Base-by-base conservation (phyloP, 2,797 vertebrate genomes). In the Perodicticus potto region DNA sequence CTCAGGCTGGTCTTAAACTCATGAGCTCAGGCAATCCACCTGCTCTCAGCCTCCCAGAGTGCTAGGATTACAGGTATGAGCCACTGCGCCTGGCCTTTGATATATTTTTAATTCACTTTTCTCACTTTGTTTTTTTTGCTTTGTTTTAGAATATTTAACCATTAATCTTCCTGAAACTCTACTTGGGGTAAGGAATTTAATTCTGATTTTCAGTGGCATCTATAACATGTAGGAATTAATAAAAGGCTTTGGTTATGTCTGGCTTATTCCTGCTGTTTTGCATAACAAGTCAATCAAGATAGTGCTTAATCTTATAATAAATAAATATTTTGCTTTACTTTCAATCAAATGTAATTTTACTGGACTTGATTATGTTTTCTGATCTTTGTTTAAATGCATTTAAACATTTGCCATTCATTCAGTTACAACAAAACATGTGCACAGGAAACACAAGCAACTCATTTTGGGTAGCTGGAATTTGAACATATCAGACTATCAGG, bases 81-180 rank as follows among this genome's bases (percentile, higher is more conserved):
- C 49, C 49, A 49, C 49, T 49, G 49, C 3, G 3, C 49, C 13
- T 3, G 13, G 49, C 13, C 49, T 49, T 49, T 49, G 40, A 72
- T 74, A 77, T 40, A 77, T 17, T n/a, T 89, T 86, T 73, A 91
- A 84, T 57, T 63, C 16, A 74, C 32, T 95, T 96, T 90, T 83
- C 3, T 70, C 76, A 85, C 12, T 86, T 63, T 82, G 13, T 40
- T 70, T 63, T 2, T 13, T 93, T 40, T 89, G 55, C 27, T 92
- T 86, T 67, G 20, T 83, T 88, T 81, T 9, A 89, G 89, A 81
- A 92, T 89, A 92, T 3, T 73, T n/a, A 83, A 65, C 6, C 37
- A 89, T 77, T 72, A 77, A 25, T 82, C 29, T 78, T 40, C 40
- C 34, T 91, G 27, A 40, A 82, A 72, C 43, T 80, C 25, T 17